A percentile compares a stretch with the other conserved stretches of the same genome.
Evolutionary conservation across 1,140 invertebrate species (phyloP).

Genomic region (Nasonia giraulti): DNA sequence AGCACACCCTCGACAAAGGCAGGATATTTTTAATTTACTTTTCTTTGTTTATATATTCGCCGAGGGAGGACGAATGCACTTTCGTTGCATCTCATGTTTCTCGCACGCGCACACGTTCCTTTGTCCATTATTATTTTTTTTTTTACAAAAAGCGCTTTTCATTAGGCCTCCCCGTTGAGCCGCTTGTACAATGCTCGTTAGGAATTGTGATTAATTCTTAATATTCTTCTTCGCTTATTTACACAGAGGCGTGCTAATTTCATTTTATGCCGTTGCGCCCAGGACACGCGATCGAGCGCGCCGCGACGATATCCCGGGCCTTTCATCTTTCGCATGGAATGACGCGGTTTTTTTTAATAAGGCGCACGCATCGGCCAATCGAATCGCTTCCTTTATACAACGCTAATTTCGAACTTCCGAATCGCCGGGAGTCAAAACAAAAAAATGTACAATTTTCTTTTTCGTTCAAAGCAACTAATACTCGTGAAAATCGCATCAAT

Average conservation of each 20-base stretch:
- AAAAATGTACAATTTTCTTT: not conserved
- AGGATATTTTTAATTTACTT: not conserved
- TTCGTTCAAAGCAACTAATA: not conserved
- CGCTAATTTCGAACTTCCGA: not conserved
- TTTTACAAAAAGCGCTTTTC: not conserved
- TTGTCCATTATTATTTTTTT: not conserved
- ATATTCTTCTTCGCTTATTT: conserved; percentile 33
- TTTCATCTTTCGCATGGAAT: conserved; percentile 37
- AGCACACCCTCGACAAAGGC: conserved; percentile 6
- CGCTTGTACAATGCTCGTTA: conserved; percentile 17
- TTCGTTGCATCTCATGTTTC: not conserved
- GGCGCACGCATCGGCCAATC: conserved; percentile 14
- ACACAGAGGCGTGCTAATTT: conserved; percentile 34
- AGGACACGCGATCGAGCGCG: not conserved
- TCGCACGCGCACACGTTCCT: not conserved
- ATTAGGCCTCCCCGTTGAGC: conserved; percentile 23
- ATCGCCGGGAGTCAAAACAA: not conserved
- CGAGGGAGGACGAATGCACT: not conserved
- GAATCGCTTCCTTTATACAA: conserved; percentile 6
- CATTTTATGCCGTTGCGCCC: not conserved
- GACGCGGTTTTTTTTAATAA: conserved; percentile 35
- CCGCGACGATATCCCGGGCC: not conserved
- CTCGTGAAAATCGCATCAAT: not conserved
- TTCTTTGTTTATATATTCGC: not conserved
- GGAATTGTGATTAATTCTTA: conserved; percentile 38